Base-by-base conservation (phyloP, 2,113 vertebrate species). In the Oxygymnocypris stewartii region DNA sequence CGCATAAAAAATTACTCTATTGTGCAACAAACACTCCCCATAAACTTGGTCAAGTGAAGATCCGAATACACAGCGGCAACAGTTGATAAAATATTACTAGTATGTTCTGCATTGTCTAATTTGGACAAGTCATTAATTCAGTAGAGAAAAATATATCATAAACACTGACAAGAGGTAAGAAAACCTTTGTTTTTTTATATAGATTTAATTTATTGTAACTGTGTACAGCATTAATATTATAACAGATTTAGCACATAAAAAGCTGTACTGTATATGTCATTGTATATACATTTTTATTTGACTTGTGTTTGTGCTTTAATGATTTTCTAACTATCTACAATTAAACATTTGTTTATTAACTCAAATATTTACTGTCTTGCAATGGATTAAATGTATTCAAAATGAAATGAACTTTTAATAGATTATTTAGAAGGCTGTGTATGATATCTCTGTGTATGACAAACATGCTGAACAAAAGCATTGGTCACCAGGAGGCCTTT, bases 391-490 rank as follows among this genome's bases (percentile, higher is more conserved):
- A 37, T 71, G 67, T 40, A 71, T 37, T 40, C 16, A 71, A 16
- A 14, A 71, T 31, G 4, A 71, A 71, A 71, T 14, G 0, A 35
- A 31, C 12, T 71, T 37, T 37, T 10, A 71, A 71, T 28, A 69
- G 13, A 35, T 69, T 0, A 16, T 5, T 69, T 2, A 71, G 16
- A 37, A 35, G 35, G 16, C 67, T 37, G 63, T 13, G n/a, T n/a
- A 31, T 67, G 63, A 67, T 71, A 8, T 71, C 67, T 37, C 37
- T 16, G 11, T 37, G 0, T 71, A 71, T 31, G 12, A 5, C 0
- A 31, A 40, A 80, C 51, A 80, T 7, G 40, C 78, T 35, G 28
- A 79, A 79, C n/a, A n/a, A n/a, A n/a, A n/a, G n/a, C n/a, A n/a
- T n/a, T n/a, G n/a, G n/a, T n/a, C n/a, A n/a, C n/a, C 28, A 11